Base-by-base conservation (phyloP, 2,797 vertebrate species). In the Platalea minor region DNA sequence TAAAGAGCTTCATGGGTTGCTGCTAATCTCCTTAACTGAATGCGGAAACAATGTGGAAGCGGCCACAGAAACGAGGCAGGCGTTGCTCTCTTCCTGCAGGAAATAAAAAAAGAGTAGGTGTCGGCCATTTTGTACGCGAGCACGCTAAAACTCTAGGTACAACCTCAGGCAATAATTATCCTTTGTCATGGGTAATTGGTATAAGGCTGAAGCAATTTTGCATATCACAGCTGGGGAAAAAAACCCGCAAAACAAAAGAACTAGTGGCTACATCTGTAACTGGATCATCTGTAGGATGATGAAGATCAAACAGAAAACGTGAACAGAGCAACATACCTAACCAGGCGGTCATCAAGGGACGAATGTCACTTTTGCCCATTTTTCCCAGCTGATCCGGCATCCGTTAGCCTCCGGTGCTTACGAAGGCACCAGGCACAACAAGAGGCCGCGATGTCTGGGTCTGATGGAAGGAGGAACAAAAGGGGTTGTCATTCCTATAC, bases 381-480 rank as follows among this genome's bases (percentile, higher is more conserved):
- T 72, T 77, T 21, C 25, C 25, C 48, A 31, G 51, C 48, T 60
- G 21, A 45, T 85, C 53, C 3, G 2, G 24, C 20, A 35, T 29
- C 54, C 2, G 0, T 20, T 25, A 21, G 17, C 31, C 17, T 43
- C 73, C 0, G 0, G 43, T 77, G 33, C 57, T 79, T 50, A 23
- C 37, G 24, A 67, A 67, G 28, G 41, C 45, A 35, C 1, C 25
- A 14, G 18, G 43, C 23, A 88, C 60, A 59, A 4, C 11, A 48
- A 61, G 37, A 59, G 24, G 24, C 41, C 2, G 1, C 14, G 18
- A 41, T 51, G 13, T 39, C 77, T 5, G 0, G 24, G 5, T 67
- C 56, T 59, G 48, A 14, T 25, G 43, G 57, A 78, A 56, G 37
- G 53, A 35, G 37, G 19, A 78, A 31, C 17, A 41, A 24, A 65